Evolutionary conservation across 2,113 vertebrate genomes (phyloP).

Genomic region (Macrotis lagotis): DNA sequence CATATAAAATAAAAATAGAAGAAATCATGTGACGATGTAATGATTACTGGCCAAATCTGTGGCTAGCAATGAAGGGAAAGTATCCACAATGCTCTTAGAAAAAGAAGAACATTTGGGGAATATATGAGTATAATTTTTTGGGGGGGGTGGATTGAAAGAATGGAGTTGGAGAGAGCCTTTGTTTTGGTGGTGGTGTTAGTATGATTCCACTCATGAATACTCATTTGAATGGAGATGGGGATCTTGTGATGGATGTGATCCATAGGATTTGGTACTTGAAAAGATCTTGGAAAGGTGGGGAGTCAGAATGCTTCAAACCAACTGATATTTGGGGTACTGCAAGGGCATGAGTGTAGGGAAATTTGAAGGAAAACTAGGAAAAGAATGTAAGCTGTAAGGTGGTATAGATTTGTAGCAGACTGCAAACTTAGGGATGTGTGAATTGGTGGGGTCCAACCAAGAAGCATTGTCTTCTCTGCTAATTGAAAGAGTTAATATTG

Average conservation of each 20-base stretch:
- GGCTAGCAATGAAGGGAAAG: neutral
- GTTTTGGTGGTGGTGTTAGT: neutral
- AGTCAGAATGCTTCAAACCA: too few relatives aligned
- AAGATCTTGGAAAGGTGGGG: too few relatives aligned
- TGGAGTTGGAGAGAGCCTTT: neutral
- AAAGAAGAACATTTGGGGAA: neutral
- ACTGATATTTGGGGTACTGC: neutral
- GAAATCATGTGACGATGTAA: neutral
- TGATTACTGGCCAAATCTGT: neutral
- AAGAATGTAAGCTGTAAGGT: neutral
- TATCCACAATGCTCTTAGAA: neutral
- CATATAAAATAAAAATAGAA: neutral
- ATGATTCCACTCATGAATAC: too few relatives aligned
- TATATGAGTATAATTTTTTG: neutral
- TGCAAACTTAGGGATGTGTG: neutral
- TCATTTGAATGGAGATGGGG: too few relatives aligned
- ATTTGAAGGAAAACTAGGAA: too few relatives aligned
- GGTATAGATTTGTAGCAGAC: neutral
- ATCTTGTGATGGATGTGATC: too few relatives aligned
- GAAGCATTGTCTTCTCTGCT: neutral
- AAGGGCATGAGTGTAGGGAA: neutral
- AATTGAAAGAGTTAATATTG: neutral
- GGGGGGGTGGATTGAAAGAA: neutral
- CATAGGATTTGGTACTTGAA: too few relatives aligned
- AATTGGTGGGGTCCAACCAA: neutral